Evolutionary conservation across 2,888 invertebrate genomes (phyloP).

Genomic region (Spilarctia lutea): DNA sequence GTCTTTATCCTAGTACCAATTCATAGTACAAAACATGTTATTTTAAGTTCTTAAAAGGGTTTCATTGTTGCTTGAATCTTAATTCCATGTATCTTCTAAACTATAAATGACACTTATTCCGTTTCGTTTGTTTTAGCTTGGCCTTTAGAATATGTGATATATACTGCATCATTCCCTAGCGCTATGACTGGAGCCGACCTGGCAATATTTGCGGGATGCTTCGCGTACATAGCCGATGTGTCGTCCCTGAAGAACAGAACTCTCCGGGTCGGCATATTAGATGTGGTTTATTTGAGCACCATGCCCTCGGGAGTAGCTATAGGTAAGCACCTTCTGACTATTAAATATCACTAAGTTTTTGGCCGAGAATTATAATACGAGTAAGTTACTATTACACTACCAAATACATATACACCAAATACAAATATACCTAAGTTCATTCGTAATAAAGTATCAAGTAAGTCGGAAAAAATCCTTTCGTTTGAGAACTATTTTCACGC

Average conservation of each 20-base stretch:
- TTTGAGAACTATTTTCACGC: too few relatives aligned
- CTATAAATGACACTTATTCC: neutral
- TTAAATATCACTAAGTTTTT: too few relatives aligned
- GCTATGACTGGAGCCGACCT: conserved; percentile 92
- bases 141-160: conserved; percentile 92
- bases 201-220: conserved; percentile 92
- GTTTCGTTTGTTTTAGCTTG: conserved; percentile 78
- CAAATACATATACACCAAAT: too few relatives aligned
- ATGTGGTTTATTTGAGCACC: conserved; percentile 93
- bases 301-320: conserved; percentile 94
- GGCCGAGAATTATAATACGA: too few relatives aligned
- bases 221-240: conserved; percentile 93
- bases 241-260: conserved; percentile 90
- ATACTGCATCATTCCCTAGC: conserved; percentile 91
- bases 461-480: too few relatives aligned
- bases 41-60: too few relatives aligned
- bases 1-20: too few relatives aligned
- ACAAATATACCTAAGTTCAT: too few relatives aligned
- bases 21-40: too few relatives aligned
- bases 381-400: too few relatives aligned
- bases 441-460: too few relatives aligned
- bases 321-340: conserved; percentile 76
- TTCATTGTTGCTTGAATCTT: too few relatives aligned
- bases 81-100: neutral
- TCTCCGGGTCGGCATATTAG: conserved; percentile 92